Evolutionary conservation across 2,113 vertebrate genomes (phyloP), one percentile per base, ranked within the genome.

Genomic region (Syrmaticus mikado): DNA sequence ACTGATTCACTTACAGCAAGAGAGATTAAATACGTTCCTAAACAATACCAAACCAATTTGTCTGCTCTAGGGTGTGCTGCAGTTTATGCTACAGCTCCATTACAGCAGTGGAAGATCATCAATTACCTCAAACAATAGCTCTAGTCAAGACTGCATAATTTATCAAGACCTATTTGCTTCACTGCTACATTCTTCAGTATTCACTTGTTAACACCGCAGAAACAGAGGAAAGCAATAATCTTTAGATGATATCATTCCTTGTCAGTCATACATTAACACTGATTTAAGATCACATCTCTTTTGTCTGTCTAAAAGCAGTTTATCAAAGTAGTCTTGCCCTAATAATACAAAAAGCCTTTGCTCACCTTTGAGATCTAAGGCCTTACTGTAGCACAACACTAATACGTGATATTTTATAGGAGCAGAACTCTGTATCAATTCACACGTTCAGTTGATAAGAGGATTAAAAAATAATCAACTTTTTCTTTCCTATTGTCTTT

Each of bases 41-140:
- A 95, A 93, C 87, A 96, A 93, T 80, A 93, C 60, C 61, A 89
- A 65, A 83, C 89, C 85, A 96, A 96, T 96, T 89, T 96, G 95
- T 95, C 91, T 92, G 40, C 72, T 91, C 87, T 41, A 81, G 82
- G 76, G 75, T 4, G 0, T 93, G 87, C 82, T 93, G 76, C 79
- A 94, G 91, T 78, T 92, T 92, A 89, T 70, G 72, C 41, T 80
- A 92, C 78, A 93, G 74, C 24, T 41, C 87, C 50, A 66, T 82
- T 94, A 92, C 19, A 11, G 67, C 87, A 95, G 36, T 82, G 46
- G 85, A 95, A 90, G 87, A 95, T 78, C 89, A 92, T 96, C 89
- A 95, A 96, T 96, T 96, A 87, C 30, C 65, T 87, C 36, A 2
- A 92, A 95, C 89, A 94, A 94, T 78, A 86, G 93, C 6, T 93